Evolutionary conservation across 2,113 vertebrate genomes (phyloP).

Genomic region (Tragelaphus scriptus): DNA sequence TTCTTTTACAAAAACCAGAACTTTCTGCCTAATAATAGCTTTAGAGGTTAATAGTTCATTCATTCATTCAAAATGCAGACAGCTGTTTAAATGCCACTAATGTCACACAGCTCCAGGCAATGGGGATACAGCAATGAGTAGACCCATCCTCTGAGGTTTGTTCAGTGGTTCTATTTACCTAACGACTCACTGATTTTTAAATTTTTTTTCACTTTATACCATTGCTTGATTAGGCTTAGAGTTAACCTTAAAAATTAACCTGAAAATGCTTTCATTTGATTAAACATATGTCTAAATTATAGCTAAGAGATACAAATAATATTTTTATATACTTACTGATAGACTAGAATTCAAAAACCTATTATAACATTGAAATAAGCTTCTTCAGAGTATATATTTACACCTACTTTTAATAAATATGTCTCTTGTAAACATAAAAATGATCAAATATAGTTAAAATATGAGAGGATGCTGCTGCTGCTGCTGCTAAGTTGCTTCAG

Average conservation of each 20-base stretch:
- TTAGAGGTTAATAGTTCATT: background rate
- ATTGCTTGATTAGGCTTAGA: background rate
- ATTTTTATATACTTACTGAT: background rate
- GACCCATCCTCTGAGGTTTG: background rate
- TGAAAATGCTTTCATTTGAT: conserved; percentile 9
- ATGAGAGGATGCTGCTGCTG: background rate
- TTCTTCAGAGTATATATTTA: background rate
- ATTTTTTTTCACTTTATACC: background rate
- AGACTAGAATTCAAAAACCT: background rate
- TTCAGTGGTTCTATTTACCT: background rate
- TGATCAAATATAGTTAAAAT: background rate
- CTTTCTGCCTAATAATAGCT: background rate
- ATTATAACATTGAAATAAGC: background rate
- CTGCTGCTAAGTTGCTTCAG: too few species aligned
- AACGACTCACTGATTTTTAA: background rate
- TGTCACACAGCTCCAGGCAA: background rate
- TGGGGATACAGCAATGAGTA: background rate
- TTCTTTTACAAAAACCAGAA: background rate
- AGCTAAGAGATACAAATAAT: background rate
- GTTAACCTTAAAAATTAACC: conserved; percentile 5
- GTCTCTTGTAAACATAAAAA: background rate
- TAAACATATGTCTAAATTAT: background rate
- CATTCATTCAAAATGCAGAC: background rate
- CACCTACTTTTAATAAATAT: background rate
- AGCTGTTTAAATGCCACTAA: background rate